Base-by-base conservation (phyloP, 2,113 vertebrate species). In the Leptodactylus fuscus region DNA sequence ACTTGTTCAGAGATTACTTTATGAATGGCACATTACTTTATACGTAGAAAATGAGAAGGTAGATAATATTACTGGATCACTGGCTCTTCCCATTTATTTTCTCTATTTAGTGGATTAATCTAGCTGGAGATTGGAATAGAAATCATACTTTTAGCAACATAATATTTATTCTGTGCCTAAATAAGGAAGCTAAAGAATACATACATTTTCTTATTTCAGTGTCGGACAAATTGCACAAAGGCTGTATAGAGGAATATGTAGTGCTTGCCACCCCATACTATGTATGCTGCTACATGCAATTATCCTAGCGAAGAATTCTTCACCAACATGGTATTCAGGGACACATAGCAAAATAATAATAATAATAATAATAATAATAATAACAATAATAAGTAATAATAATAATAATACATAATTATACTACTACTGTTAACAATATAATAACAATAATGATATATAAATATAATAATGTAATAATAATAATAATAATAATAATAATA, bases 1-100 rank as follows among this genome's bases (percentile, higher is more conserved):
- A 38, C 75, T 81, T 85, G 85, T 55, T 67, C 80, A 10, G 20
- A 51, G 24, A 36, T 75, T 49, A 88, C 75, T 86, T 9, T 36
- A 1, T 65, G 73, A 24, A 7, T 18, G 87, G 81, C 81, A 49
- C 5, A 5, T 7, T 82, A 77, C 71, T 60, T 85, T 38, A 69
- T 36, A 65, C 65, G 9, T 62, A 55, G 53, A 49, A 67, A 82
- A 82, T 83, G 41, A 75, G 38, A 83, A 62, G 36, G 73, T 67
- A 48, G 41, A 85, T 48, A 41, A 38, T 70, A 78, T 85, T 41
- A 70, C 29, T 48, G n/a, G 48, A 79, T 85, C 32, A 48, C 13
- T 51, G 13, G 32, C 67, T 78, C 75, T 53, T 55, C 70, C 48
- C 34, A 46, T 74, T 70, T 55, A 49, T 85, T 79, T 65, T 79